phyloP scores from a whole-genome alignment of 2,888 invertebrate species.

The Digitonthophagus gazella region DNA sequence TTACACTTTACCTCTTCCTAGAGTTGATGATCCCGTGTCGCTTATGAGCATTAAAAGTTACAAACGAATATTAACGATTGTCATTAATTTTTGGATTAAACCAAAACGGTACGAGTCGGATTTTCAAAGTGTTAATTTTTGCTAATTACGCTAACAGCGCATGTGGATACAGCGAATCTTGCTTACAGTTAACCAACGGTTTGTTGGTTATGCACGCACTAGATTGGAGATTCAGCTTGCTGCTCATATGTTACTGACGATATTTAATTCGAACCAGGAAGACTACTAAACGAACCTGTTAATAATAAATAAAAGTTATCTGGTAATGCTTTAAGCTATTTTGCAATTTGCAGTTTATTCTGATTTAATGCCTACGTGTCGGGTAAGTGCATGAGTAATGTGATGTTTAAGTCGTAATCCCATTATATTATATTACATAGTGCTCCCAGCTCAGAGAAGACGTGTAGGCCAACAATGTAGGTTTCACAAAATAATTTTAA shows the following conservation, averaged over 20 bases:
- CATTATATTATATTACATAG: too few species aligned
- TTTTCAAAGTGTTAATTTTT: not conserved
- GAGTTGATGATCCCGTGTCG: not conserved
- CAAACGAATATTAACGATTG: not conserved
- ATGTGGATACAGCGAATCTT: not conserved
- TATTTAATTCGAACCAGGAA: not conserved
- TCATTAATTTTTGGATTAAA: not conserved
- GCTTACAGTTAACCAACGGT: not conserved
- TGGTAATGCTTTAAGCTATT: too few species aligned
- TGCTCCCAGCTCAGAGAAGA: too few species aligned
- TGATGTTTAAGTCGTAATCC: too few species aligned
- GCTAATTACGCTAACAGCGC: not conserved
- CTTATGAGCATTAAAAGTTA: not conserved
- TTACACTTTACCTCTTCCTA: not conserved
- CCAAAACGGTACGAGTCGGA: not conserved
- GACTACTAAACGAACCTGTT: not conserved
- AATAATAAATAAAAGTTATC: not conserved
- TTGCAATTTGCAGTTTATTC: too few species aligned
- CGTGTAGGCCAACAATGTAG: not conserved
- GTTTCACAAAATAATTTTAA: not conserved
- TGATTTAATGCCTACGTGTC: too few species aligned
- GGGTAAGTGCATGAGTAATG: too few species aligned
- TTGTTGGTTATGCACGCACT: not conserved
- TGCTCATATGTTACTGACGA: not conserved
- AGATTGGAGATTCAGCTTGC: not conserved